Percentiles rank a stretch among this genome's conserved stretches.
phyloP scores from a whole-genome alignment of 2,797 vertebrate genomes.

The Pampus argenteus region DNA sequence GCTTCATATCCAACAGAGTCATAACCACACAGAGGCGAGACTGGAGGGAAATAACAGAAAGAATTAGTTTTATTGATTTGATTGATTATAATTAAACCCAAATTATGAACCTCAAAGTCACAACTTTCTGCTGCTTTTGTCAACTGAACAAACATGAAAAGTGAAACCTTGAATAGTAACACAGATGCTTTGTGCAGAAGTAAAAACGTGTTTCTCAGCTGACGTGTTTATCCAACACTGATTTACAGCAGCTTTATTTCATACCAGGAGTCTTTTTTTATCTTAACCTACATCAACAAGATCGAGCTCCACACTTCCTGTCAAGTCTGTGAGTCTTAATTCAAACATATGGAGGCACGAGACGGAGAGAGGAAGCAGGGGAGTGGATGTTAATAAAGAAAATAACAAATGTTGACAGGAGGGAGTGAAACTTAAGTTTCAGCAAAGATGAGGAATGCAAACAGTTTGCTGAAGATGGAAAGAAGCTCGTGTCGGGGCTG shows the following conservation, averaged over 20 bases:
- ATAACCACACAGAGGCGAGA: no score
- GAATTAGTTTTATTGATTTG: no score
- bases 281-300: background rate
- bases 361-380: background rate
- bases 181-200: background rate
- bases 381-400: slow-evolving; percentile 30
- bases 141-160: no score
- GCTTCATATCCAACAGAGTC: no score
- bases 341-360: slow-evolving; percentile 9
- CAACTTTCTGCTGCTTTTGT: no score
- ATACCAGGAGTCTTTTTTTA: slow-evolving; percentile 15
- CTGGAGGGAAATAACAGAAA: no score
- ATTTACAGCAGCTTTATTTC: slow-evolving; percentile 1
- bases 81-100: no score
- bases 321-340: background rate
- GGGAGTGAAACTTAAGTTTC: background rate
- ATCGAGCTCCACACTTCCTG: slow-evolving; percentile 16
- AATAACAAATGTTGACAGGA: slow-evolving; percentile 28
- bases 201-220: background rate
- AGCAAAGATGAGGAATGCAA: slow-evolving; percentile 15
- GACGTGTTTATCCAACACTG: slow-evolving; percentile 4
- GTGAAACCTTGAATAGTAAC: no score
- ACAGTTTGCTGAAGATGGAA: background rate
- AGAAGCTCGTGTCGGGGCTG: background rate
- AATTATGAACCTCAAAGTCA: no score